These are phyloP conservation scores for Palaemon carinicauda DNA, from an alignment of 1,140 invertebrate genomes.

Conservation along the genomic window DNA sequence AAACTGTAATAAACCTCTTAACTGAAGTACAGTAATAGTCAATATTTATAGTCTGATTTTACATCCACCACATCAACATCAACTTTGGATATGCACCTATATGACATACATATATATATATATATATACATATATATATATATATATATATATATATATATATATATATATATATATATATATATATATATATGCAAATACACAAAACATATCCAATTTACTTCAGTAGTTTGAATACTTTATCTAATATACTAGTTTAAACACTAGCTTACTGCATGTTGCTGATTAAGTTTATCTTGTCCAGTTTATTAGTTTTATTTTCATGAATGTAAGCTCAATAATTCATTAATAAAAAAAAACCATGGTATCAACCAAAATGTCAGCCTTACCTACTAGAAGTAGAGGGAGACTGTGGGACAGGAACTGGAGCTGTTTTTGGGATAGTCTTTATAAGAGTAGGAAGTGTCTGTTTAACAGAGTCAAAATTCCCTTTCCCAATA, in stretches of 20 bases:
- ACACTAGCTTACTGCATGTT: too few relatives aligned
- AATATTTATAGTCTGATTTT: too few relatives aligned
- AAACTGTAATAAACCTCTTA: too few relatives aligned
- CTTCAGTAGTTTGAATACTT: too few relatives aligned
- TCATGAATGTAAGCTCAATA: too few relatives aligned
- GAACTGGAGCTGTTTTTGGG: conserved; percentile 39
- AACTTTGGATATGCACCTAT: background rate
- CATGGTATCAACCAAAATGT: too few relatives aligned
- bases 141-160: background rate
- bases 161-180: background rate
- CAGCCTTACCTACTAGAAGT: conserved; percentile 11
- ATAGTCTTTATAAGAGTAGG: background rate
- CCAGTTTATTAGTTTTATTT: too few relatives aligned
- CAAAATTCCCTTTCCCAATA: background rate
- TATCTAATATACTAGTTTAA: too few relatives aligned
- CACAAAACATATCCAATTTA: background rate
- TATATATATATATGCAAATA: background rate
- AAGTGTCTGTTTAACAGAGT: background rate
- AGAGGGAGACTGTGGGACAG: conserved; percentile 34
- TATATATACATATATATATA: background rate
- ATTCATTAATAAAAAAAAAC: too few relatives aligned
- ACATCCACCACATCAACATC: too few relatives aligned
- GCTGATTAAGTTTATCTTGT: too few relatives aligned
- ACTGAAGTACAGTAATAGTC: too few relatives aligned
- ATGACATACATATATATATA: background rate